A percentile compares a stretch with the other conserved stretches of the same genome.
Conservation (phyloP, 1,140 invertebrate genomes). For the Aplysia californica region DNA sequence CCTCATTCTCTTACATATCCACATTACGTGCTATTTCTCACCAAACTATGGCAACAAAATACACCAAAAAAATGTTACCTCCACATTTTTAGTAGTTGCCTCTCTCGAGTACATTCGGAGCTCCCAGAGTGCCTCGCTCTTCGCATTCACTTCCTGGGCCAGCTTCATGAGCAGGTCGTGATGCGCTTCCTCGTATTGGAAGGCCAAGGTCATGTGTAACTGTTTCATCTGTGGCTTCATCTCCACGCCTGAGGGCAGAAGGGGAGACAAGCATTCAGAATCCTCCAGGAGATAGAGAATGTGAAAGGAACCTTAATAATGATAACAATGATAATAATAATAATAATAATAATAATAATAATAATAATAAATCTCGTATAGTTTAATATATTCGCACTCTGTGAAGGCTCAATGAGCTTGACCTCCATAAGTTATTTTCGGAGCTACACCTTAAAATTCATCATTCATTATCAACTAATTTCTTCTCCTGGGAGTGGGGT, state of each 20-base stretch:
- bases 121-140: conserved; percentile 81
- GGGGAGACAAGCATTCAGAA: background rate
- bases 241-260: conserved; percentile 72
- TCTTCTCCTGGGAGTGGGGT: no score
- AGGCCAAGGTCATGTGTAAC: conserved; percentile 87
- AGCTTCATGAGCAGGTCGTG: conserved; percentile 79
- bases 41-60: no score
- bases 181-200: conserved; percentile 82
- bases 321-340: background rate
- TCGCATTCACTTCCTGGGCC: conserved; percentile 77
- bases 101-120: conserved; percentile 87
- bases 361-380: no score
- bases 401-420: background rate
- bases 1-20: no score
- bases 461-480: no score
- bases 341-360: background rate
- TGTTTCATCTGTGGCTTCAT: conserved; percentile 84
- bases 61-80: conserved; percentile 71
- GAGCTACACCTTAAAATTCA: no score
- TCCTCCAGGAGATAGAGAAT: background rate
- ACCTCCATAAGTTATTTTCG: background rate
- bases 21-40: no score
- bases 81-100: conserved; percentile 78
- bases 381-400: background rate
- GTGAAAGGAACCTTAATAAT: background rate